Percentiles rank a stretch among this genome's conserved stretches.
These are phyloP conservation scores for Phragmatobia fuliginosa DNA, from an alignment of 2,888 invertebrate species.

Conservation along the genomic window DNA sequence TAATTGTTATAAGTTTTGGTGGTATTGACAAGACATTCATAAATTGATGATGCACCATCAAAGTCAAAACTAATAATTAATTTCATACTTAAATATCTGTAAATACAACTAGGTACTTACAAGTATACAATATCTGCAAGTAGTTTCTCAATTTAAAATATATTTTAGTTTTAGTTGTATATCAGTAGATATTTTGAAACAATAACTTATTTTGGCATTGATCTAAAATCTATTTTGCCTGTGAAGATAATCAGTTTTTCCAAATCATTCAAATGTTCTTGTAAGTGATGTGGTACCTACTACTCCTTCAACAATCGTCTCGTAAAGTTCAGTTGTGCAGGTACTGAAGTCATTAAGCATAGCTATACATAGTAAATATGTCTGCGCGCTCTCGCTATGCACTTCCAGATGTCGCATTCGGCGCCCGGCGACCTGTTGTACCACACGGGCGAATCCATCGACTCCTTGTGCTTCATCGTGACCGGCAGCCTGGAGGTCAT, in stretches of 20 bases:
- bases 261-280: too few relatives aligned
- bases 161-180: background rate
- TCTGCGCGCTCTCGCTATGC: constrained; percentile 97
- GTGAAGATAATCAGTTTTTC: too few relatives aligned
- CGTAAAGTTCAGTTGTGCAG: background rate
- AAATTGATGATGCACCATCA: background rate
- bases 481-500: constrained; percentile 99
- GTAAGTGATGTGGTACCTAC: too few relatives aligned
- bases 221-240: too few relatives aligned
- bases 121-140: background rate
- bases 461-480: constrained; percentile 99
- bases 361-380: constrained; percentile 79
- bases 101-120: too few relatives aligned
- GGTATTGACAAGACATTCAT: background rate
- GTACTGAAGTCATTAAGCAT: too few relatives aligned
- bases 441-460: constrained; percentile 99
- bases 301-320: background rate
- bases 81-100: background rate
- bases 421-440: constrained; percentile 99
- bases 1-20: background rate
- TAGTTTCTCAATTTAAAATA: background rate
- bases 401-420: constrained; percentile 98
- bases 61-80: background rate
- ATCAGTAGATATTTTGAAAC: background rate
- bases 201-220: too few relatives aligned